These are phyloP conservation scores for Ericerus pela DNA, from an alignment of 1,140 invertebrate genomes.

Conservation along the genomic window DNA sequence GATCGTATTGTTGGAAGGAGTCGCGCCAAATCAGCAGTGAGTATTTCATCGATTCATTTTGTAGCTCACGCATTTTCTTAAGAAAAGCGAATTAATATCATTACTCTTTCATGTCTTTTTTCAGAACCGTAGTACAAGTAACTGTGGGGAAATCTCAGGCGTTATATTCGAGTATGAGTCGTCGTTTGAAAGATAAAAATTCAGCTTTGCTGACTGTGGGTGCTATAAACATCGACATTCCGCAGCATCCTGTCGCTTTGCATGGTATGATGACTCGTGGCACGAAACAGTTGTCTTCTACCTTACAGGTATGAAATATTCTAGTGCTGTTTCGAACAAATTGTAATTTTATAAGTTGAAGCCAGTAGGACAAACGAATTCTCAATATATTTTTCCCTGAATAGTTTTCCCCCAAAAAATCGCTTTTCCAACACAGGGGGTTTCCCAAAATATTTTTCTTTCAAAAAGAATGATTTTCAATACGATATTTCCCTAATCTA, in stretches of 20 bases:
- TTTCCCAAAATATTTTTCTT: no score
- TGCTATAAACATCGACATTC: constrained; percentile 81
- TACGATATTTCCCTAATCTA: no score
- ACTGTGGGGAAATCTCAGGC: constrained; percentile 83
- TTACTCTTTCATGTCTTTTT: constrained; percentile 11
- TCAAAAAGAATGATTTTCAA: no score
- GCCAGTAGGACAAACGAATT: no score
- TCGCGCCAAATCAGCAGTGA: constrained; percentile 74
- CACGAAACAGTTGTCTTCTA: constrained; percentile 82
- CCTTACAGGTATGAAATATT: constrained; percentile 46
- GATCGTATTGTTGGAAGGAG: constrained; percentile 81
- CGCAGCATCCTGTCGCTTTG: constrained; percentile 87
- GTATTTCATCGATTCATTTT: constrained; percentile 23
- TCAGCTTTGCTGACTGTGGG: constrained; percentile 76
- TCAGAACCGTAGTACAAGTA: constrained; percentile 80
- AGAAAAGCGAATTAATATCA: no score
- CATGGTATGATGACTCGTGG: constrained; percentile 95
- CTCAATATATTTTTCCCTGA: no score
- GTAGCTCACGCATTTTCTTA: background rate
- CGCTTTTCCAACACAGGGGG: no score
- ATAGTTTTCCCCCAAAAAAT: no score
- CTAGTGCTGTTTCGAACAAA: background rate
- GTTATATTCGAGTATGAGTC: constrained; percentile 68
- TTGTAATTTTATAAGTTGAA: no score
- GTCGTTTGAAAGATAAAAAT: constrained; percentile 66